Base-by-base conservation (phyloP, 2,888 invertebrate species). In the Eupithecia tripunctaria region DNA sequence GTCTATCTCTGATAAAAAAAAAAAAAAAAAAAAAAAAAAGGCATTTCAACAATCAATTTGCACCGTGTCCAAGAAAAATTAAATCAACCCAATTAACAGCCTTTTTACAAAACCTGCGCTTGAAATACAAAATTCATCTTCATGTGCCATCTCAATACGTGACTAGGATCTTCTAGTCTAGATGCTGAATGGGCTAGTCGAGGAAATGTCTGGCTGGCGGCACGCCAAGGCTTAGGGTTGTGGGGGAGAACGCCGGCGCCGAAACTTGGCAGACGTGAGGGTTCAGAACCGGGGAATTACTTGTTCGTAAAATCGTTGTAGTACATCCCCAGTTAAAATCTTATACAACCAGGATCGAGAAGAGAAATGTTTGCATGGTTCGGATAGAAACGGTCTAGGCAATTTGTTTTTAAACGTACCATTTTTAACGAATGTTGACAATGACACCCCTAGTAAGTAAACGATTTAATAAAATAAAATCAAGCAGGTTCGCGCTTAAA, bases 191-290 rank as follows among this genome's bases (percentile, higher is more conserved):
- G 82, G 80, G 81, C 77, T 72, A 73, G 79, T 76, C 73, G 67
- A 76, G 81, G 76, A 80, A 78, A 73, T 72, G 84, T 81, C 79
- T 82, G 81, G 79, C 84, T 88, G 88, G 88, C 87, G 68, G 51
- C 60, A 41, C 59, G 85, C 87, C 86, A 88, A 85, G 41, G 43
- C 60, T 65, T 76, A 79, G 83, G 82, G 82, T 78, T 71, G 78
- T 68, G 73, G 67, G 77, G 78, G 82, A 71, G 83, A 81, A 82
- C 85, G 85, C 86, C 83, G 86, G 86, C 86, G 87, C 85, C 82
- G 70, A 65, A 59, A 8, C 64, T 66, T 81, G 74, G 70, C 74
- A 75, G 74, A 67, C 70, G 64, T 27, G 74, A 56, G 69, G 38
- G 62, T 60, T 64, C 64, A 63, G 38, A 38, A 21, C 21, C 38